Evolutionary conservation across 37 sponge, comb jelly and placozoan species (phyloP), one percentile per base, ranked within the genome.

Genomic region (Halichondria panicea): DNA sequence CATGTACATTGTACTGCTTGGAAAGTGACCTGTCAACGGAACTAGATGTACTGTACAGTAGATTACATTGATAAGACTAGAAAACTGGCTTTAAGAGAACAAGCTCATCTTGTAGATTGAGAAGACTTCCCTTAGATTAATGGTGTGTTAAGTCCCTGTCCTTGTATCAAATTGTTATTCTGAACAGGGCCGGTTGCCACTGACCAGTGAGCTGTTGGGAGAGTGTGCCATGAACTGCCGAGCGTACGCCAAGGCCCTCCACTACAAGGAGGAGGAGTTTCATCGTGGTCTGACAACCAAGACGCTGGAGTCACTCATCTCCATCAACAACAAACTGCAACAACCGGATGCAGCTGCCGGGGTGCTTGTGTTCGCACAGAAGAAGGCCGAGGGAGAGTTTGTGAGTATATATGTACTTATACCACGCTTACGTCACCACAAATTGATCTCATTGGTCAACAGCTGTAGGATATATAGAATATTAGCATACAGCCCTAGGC

Each of bases 211-310:
- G 50, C 68, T 93, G 40, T 71, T 93, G 34, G 91, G 97, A 38
- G 96, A 89, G 74, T 91, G 96, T 89, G 98, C 98, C 56, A 88
- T 88, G 74, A 79, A 81, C 59, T 91, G 93, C 63, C 70, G 93
- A 60, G 92, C 98, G 32, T 97, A 95, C 76, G 95, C 98, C 50
- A 97, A 97, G 71, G 98, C 95, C 22, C 88, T 97, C 22, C 93
- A 92, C 69, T 97, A 97, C 82, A 94, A 92, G 76, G 98, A 97
- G 73, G 81, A 91, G 73, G 98, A 97, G 71, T 97, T 97, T 78
- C 91, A 96, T 59, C 85, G 70, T 13, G 94, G 87, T 38, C 87
- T 80, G 18, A 86, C 77, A 53, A 79, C 85, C 34, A 85, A 85
- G 63, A 85, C 79, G 22, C 74, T 93, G 62, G 94, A 90, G 75